These are phyloP conservation scores for Catagonus wagneri DNA, from an alignment of 2,113 vertebrate genomes.

Conservation along the genomic window DNA sequence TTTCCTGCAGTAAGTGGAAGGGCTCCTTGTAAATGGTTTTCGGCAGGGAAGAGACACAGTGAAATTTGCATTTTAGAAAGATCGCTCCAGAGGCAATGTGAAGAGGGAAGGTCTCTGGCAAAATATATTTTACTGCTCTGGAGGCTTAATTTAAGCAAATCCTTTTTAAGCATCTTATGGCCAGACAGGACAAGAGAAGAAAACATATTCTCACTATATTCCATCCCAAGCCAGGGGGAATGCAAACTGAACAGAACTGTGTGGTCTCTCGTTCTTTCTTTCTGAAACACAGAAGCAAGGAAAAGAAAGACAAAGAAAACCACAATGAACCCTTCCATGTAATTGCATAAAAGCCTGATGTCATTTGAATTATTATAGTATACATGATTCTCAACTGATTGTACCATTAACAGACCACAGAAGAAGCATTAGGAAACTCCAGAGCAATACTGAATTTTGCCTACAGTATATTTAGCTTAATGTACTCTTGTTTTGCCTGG, in stretches of 20 bases:
- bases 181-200: slow-evolving; percentile 51
- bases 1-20: slow-evolving; percentile 41
- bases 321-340: slow-evolving; percentile 23
- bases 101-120: slow-evolving; percentile 15
- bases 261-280: not conserved
- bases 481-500: slow-evolving; percentile 46
- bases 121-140: slow-evolving; percentile 42
- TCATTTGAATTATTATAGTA: slow-evolving; percentile 55
- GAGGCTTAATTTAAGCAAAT: slow-evolving; percentile 67
- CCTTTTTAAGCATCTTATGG: slow-evolving; percentile 55
- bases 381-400: slow-evolving; percentile 3
- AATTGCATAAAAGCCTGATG: slow-evolving; percentile 38
- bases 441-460: slow-evolving; percentile 5
- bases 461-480: slow-evolving; percentile 8
- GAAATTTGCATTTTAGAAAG: slow-evolving; percentile 68
- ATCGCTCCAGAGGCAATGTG: slow-evolving; percentile 3
- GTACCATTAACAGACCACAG: slow-evolving; percentile 38
- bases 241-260: not conserved
- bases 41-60: not conserved
- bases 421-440: slow-evolving; percentile 39
- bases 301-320: slow-evolving; percentile 47
- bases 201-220: slow-evolving; percentile 30
- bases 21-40: slow-evolving; percentile 56
- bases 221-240: not conserved
- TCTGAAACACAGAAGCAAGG: not conserved